Conservation (phyloP, 2,113 vertebrate genomes). For the Nematolebias whitei region DNA sequence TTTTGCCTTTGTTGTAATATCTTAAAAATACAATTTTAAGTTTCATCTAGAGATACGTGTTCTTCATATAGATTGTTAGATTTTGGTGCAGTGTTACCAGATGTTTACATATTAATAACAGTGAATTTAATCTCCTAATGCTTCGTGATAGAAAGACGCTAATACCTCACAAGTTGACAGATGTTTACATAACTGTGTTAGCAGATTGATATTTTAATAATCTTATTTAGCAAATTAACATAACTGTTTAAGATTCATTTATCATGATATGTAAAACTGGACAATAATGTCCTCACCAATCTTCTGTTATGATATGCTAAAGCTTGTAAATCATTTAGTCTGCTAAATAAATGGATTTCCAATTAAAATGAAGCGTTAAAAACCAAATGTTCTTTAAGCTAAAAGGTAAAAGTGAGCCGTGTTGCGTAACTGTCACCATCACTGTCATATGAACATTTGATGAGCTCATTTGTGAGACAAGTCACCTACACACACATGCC, state of each 20-base stretch:
- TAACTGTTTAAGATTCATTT: slow-evolving; percentile 30
- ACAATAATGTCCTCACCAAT: slow-evolving; percentile 22
- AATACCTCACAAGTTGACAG: slow-evolving; percentile 25
- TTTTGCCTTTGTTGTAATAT: slow-evolving; percentile 2
- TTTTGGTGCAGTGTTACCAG: slow-evolving; percentile 12
- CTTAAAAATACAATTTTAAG: neutral
- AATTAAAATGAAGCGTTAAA: neutral
- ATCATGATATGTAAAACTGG: slow-evolving; percentile 19
- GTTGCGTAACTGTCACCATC: slow-evolving; percentile 23
- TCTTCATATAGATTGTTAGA: neutral
- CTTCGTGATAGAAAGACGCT: neutral
- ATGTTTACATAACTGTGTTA: slow-evolving; percentile 27
- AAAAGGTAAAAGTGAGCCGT: slow-evolving; percentile 21
- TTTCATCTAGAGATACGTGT: neutral
- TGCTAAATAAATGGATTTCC: slow-evolving; percentile 6
- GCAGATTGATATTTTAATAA: slow-evolving; percentile 57
- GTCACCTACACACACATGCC: slow-evolving; percentile 62
- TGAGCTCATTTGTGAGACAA: slow-evolving; percentile 41
- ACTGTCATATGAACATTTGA: slow-evolving; percentile 52
- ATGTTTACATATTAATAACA: slow-evolving; percentile 20
- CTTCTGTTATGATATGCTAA: slow-evolving; percentile 13
- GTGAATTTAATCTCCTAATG: slow-evolving; percentile 8
- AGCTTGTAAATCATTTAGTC: neutral
- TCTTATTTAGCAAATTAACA: slow-evolving; percentile 45
- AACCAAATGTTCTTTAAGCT: neutral